Evolutionary conservation across 2,113 vertebrate species (phyloP), one percentile per base, ranked within the genome.

Genomic region (Nicator chloris): DNA sequence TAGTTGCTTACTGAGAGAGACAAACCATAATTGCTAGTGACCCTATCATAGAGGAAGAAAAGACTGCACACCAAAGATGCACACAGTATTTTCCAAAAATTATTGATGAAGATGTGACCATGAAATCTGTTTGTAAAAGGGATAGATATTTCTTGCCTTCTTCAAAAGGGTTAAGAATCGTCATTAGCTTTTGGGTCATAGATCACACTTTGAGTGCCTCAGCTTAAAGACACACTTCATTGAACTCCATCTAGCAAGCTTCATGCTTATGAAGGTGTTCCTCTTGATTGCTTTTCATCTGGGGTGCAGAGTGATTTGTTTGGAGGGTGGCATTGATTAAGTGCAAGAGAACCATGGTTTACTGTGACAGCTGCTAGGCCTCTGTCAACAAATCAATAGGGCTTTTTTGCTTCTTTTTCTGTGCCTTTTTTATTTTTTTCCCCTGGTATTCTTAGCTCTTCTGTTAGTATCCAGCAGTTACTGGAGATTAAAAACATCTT

Each of bases 301-400:
- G 83, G 92, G 87, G 96, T 96, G 92, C 61, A 73, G 92, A 97
- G 92, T 21, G 45, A 98, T 96, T 98, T 97, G 94, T 95, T 96
- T 98, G 97, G 95, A 96, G 94, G 86, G 95, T 97, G 97, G 97
- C 98, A 98, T 82, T 98, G 98, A 98, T 98, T 98, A 98, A 97
- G 95, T 97, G 91, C 92, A 97, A 95, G 92, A 96, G 96, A 98
- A 96, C 86, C 19, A 4, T 97, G 94, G 98, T 98, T 98, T 97
- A 98, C 93, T 95, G 91, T 97, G 97, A 98, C 97, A 98, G 95
- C 96, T 98, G 97, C 94, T 97, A 95, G 94, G 90, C 93, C 82
- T 98, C 93, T 97, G 95, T 98, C 97, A 98, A 97, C 88, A 90
- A 95, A 95, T 90, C 93, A 88, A 37, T 88, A 53, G 21, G 20